Evolutionary conservation across 2,888 invertebrate species (phyloP), one percentile per base, ranked within the genome.

Genomic region (Cerceris rybyensis): DNA sequence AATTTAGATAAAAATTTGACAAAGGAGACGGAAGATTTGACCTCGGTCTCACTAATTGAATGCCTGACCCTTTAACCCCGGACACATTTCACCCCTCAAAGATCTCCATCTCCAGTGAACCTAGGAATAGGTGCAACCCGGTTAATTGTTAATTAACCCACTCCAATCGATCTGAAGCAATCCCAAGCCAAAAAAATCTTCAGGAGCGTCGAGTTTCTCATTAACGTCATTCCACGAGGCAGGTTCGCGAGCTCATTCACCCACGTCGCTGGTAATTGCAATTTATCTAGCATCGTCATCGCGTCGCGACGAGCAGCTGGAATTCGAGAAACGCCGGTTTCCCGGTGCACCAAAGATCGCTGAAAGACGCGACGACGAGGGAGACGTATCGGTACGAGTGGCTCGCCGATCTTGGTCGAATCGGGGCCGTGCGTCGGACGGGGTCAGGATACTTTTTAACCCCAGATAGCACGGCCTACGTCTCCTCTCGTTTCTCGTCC

Each of bases 371-470:
- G 49, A 9, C 14, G 11, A 46, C 55, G 57, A 52, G 52, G 16
- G 46, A 58, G 65, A 71, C 60, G 60, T 74, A 65, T 54, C 76
- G 41, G 52, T 68, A 67, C 70, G 63, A 77, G 58, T 59, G 75
- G 78, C 75, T 70, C 61, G 57, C 46, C 69, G 60, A 74, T 66
- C 55, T 49, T 43, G 54, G 43, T 13, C 6, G 72, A 78, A 70
- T 70, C 70, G 75, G 61, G 55, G 46, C 39, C 63, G 17, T 52
- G 72, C 70, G 70, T 69, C 59, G 69, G 46, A 60, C 61, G 59
- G 16, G 75, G 73, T 78, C 78, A 63, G 60, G 52, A 78, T 78
- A 61, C 60, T 78, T 82, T 81, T 78, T 69, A 63, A 81, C 82
- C 75, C 63, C 52, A 42, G 77, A 78, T 75, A 78, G 75, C 72